Evolutionary conservation across 2,113 vertebrate species (phyloP), one percentile per base, ranked within the genome.

Genomic region (Myrmecobius fasciatus): DNA sequence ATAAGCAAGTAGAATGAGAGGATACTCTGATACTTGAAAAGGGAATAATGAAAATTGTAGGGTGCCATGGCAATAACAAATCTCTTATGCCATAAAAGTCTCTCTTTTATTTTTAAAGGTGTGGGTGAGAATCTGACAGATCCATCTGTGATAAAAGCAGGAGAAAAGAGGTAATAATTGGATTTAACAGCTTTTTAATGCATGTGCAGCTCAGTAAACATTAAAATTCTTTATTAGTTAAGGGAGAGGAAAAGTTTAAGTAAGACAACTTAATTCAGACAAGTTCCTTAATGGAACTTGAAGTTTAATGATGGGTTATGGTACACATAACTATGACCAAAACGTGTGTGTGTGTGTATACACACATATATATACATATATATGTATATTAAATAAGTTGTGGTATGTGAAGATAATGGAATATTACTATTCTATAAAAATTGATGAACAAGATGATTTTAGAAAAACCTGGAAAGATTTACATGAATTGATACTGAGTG

Each of bases 101-200:
- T 97, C 93, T 95, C 49, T 96, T 98, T 97, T 53, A 97, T 97
- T 91, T 94, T 12, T 98, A 95, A 98, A 99, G 99, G 99, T 91
- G 99, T 99, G 31, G 99, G 99, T 93, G 99, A 99, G 98, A 99
- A 99, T 98, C 98, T 99, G 98, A 99, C 99, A 6, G 99, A 99
- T 97, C 99, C 99, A 0, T 99, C 99, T 2, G 99, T 99, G 93
- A 99, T 99, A 97, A 99, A 99, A 98, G 99, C 99, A 95, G 99
- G 99, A 96, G 99, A 99, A 98, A 99, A 99, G 97, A 99, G 99
- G 99, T 99, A 97, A 98, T 98, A 51, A 51, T 25, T n/a, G 20
- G 89, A 96, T 95, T 95, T 96, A 53, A 96, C 91, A 92, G 48
- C 51, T 92, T 91, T 36, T 96, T 96, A 91, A 91, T 49, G 83